phyloP scores from a whole-genome alignment of 2,797 vertebrate species.

The Takifugu ocellatus region DNA sequence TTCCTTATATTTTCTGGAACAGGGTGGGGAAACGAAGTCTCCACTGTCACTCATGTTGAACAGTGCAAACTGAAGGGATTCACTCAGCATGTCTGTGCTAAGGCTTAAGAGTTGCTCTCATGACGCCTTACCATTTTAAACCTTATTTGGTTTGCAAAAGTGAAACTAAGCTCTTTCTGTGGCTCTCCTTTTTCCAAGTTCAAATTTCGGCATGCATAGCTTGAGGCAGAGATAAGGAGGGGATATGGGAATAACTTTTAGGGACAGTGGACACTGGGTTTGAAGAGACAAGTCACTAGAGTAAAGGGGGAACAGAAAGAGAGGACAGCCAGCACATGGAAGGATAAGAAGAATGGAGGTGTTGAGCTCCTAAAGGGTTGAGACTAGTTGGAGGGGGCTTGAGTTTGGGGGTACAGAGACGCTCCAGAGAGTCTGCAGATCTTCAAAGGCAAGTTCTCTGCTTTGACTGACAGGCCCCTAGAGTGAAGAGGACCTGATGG shows the following conservation, averaged over 20 bases:
- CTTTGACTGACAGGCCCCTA: conserved; percentile 69
- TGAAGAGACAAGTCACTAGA: conserved; percentile 52
- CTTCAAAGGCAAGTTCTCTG: conserved; percentile 75
- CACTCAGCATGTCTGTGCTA: conserved; percentile 67
- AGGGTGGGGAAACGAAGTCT: conserved; percentile 41
- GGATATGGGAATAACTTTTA: conserved; percentile 65
- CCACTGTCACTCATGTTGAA: conserved; percentile 60
- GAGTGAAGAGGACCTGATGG: conserved; percentile 68
- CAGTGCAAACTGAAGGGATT: conserved; percentile 63
- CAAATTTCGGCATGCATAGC: conserved; percentile 66
- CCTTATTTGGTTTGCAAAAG: conserved; percentile 82
- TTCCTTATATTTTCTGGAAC: conserved; percentile 23
- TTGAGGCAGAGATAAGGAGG: conserved; percentile 71
- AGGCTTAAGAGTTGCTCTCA: conserved; percentile 73
- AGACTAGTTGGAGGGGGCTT: conserved; percentile 34
- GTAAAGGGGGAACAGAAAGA: conserved; percentile 46
- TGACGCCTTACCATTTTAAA: conserved; percentile 76
- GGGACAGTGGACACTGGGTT: conserved; percentile 61
- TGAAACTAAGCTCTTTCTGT: conserved; percentile 76
- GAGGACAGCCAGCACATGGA: conserved; percentile 34
- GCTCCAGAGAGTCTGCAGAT: conserved; percentile 68
- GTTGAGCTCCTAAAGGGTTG: conserved; percentile 40
- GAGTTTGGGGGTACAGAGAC: conserved; percentile 39
- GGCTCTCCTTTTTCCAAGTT: conserved; percentile 51
- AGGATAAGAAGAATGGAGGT: conserved; percentile 49